phyloP scores from a whole-genome alignment of 2,113 vertebrate species.

The Hylia prasina region DNA sequence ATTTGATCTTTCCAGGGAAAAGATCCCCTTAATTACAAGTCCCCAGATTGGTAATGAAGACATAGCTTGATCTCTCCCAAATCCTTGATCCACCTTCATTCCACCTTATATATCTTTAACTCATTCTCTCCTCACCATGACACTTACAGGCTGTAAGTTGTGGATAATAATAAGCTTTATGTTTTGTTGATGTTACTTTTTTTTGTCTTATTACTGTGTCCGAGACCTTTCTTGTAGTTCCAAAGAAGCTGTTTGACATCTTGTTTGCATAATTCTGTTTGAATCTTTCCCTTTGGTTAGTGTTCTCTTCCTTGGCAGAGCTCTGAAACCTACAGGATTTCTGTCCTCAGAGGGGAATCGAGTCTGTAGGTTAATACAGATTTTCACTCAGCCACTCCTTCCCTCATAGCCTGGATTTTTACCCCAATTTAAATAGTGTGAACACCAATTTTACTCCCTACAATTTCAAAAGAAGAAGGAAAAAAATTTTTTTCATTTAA shows the following conservation, averaged over 20 bases:
- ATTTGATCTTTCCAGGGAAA: not conserved
- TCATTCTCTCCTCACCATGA: not conserved
- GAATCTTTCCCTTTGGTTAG: not conserved
- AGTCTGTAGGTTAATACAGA: not conserved
- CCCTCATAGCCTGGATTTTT: not conserved
- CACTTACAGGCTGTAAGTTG: not conserved
- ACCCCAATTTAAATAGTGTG: not conserved
- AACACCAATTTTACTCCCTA: not conserved
- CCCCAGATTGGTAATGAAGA: not conserved
- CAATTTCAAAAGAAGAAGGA: not conserved
- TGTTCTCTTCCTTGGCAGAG: not conserved
- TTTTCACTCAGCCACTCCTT: not conserved
- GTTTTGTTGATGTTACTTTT: not conserved
- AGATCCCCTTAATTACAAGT: not conserved
- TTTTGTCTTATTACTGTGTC: not conserved
- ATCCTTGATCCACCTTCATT: too few relatives aligned
- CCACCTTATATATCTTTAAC: not conserved
- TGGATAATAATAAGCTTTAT: not conserved
- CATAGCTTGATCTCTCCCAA: not conserved
- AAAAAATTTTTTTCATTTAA: rapidly evolving
- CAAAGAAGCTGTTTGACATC: not conserved
- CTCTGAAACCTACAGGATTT: not conserved
- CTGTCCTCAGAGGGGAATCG: not conserved
- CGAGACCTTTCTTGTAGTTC: not conserved
- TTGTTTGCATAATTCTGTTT: not conserved